A percentile compares a stretch with the other conserved stretches of the same genome.
Evolutionary conservation across 2,888 invertebrate species (phyloP).

Genomic region (Chaetogeoica ovagalla): DNA sequence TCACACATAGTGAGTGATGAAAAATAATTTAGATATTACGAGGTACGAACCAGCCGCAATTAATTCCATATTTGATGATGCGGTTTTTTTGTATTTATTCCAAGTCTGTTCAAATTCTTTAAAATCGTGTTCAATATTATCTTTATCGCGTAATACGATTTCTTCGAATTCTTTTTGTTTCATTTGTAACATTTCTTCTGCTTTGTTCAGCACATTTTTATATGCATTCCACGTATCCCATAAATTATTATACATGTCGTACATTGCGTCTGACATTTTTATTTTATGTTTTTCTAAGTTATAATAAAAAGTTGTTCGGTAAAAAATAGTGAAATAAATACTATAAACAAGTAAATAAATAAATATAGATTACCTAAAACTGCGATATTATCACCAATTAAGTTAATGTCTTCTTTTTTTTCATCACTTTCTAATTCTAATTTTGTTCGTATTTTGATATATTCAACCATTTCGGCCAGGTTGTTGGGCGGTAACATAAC

Average conservation of each 20-base stretch:
- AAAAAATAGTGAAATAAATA: neutral
- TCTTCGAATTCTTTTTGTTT: slow-evolving; percentile 8
- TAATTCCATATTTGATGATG: slow-evolving; percentile 1
- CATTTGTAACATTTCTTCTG: slow-evolving; percentile 17
- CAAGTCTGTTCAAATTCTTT: neutral
- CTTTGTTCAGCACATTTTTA: neutral
- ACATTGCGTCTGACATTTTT: neutral
- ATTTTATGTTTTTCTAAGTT: slow-evolving; percentile 27
- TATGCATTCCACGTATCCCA: neutral
- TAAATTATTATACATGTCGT: neutral
- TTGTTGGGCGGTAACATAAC: neutral
- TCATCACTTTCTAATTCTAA: neutral
- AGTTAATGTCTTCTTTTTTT: neutral
- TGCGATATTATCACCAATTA: neutral
- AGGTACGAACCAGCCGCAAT: neutral
- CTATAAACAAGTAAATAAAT: neutral
- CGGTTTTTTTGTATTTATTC: neutral
- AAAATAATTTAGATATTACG: no score
- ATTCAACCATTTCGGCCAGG: slow-evolving; percentile 11
- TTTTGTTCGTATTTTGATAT: neutral
- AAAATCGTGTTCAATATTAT: neutral
- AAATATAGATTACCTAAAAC: slow-evolving; percentile 19
- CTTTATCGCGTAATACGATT: neutral
- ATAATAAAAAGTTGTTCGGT: neutral
- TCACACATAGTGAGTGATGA: no score